Base-by-base conservation (phyloP, 2,888 invertebrate genomes). In the Celastrina argiolus region DNA sequence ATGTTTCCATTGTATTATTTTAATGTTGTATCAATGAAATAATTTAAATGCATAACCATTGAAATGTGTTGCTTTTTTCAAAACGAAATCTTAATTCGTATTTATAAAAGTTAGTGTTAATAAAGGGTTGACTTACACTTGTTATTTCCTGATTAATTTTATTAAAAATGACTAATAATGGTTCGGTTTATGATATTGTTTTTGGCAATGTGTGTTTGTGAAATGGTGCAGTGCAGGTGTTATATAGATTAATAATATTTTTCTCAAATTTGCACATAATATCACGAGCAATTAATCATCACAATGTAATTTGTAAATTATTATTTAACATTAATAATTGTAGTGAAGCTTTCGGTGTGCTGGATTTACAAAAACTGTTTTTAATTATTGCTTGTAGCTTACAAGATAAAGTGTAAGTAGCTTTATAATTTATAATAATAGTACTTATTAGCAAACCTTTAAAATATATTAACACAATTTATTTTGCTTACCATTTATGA, bases 221-320 rank as follows among this genome's bases (percentile, higher is more conserved):
- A 71, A 76, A 76, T 76, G 79, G 76, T 78, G 84, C 83, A 83
- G 79, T 79, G 79, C 88, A 89, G 89, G 88, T 90, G 84, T 80
- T 87, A 81, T 85, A 81, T 73, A 82, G 75, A 82, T 82, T 72
- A 82, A 81, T 72, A 82, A 81, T 79, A 81, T 84, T 81, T 80
- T 82, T 78, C 78, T 81, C 82, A 85, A 74, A 81, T 81, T 84
- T 80, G 87, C 89, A 89, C 89, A 78, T 79, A 88, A 78, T 79
- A 79, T 82, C 88, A 87, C 87, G 77, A 87, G 83, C 82, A 81
- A 84, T 82, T 81, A 81, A 77, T 78, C 79, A 78, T 81, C 87
- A 86, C 89, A 91, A 89, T 88, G 88, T 88, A 89, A 91, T 87
- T 84, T 84, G 78, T 81, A 82, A 73, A 80, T 81, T 79, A 83